A percentile compares a stretch with the other conserved stretches of the same genome.
Evolutionary conservation across 2,113 vertebrate genomes (phyloP).

Genomic region (Crotalus horridus): DNA sequence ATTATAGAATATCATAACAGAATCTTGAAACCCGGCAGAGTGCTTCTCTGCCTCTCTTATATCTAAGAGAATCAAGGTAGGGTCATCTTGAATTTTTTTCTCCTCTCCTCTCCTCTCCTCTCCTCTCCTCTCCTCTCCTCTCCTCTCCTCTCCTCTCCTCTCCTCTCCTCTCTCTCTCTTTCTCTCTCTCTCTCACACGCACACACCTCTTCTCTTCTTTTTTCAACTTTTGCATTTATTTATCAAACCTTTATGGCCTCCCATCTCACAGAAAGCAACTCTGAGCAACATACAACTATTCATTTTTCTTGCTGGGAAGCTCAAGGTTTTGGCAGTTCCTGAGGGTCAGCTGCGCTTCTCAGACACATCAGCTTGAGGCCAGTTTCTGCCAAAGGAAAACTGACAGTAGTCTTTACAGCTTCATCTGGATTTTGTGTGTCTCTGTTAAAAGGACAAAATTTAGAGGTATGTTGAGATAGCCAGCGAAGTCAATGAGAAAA

Average conservation of each 20-base stretch:
- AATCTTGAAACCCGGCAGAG: not conserved
- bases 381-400: not conserved
- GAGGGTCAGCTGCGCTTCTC: constrained; percentile 24
- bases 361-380: not conserved
- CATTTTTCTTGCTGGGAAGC: constrained; percentile 17
- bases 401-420: constrained; percentile 55
- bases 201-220: not conserved
- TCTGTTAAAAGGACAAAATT: constrained; percentile 15
- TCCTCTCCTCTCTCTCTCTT: no score
- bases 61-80: not conserved
- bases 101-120: no score
- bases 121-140: no score
- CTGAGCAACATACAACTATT: not conserved
- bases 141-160: fast-evolving
- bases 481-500: not conserved
- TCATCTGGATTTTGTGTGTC: constrained; percentile 35
- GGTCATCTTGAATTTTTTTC: not conserved
- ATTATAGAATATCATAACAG: not conserved
- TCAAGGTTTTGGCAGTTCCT: not conserved
- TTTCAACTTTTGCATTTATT: not conserved
- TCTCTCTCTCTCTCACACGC: not conserved
- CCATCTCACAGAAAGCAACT: not conserved
- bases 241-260: not conserved
- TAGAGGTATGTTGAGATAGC: not conserved
- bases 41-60: not conserved